These are phyloP conservation scores for Hippolais icterina DNA, from an alignment of 2,113 vertebrate genomes.

Conservation along the genomic window DNA sequence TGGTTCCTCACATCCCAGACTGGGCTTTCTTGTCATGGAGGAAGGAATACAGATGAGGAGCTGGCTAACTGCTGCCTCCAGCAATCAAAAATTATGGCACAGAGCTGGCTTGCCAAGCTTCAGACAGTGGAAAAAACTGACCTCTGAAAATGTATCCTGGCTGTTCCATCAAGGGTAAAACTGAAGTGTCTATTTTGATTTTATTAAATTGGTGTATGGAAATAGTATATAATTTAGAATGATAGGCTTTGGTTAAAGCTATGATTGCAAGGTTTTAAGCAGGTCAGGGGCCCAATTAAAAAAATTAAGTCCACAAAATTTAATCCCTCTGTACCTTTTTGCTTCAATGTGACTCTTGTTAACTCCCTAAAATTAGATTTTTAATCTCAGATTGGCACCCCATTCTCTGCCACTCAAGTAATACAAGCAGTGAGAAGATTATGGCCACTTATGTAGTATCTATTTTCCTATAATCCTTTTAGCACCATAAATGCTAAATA, in stretches of 20 bases:
- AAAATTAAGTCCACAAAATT: conserved; percentile 1
- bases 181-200: neutral
- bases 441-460: conserved; percentile 52
- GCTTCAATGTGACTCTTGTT: conserved; percentile 36
- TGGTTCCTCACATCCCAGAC: neutral
- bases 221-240: neutral
- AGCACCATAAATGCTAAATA: conserved; percentile 57
- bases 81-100: neutral
- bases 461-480: conserved; percentile 64
- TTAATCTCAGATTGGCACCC: conserved; percentile 61
- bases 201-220: neutral
- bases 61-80: neutral
- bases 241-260: neutral
- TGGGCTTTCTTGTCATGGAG: neutral
- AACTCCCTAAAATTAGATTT: conserved; percentile 62
- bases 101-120: neutral
- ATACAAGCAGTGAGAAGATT: conserved; percentile 60
- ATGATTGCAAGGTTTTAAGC: neutral
- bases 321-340: conserved; percentile 29
- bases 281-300: neutral
- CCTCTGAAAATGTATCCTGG: neutral
- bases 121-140: neutral
- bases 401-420: conserved; percentile 41
- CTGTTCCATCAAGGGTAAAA: neutral
- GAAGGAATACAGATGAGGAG: neutral